Evolutionary conservation across 2,888 invertebrate genomes (phyloP).

Genomic region (Epirrhoe alternata): DNA sequence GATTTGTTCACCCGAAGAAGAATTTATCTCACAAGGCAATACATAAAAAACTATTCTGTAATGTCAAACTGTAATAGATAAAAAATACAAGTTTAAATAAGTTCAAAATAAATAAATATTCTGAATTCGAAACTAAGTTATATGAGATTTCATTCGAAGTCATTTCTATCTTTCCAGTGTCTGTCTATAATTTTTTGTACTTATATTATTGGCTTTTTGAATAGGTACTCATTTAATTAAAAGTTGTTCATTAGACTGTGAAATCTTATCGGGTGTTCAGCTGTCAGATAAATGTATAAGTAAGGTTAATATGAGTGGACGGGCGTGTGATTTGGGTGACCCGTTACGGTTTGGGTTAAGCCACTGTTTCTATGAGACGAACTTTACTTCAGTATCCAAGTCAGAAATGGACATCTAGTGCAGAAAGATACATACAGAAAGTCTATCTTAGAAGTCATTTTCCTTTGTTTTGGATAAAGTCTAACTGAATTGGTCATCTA

Average conservation of each 20-base stretch:
- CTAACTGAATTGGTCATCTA: too few species aligned
- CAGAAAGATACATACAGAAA: too few species aligned
- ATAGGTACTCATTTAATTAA: slow-evolving; percentile 56
- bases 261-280: slow-evolving; percentile 68
- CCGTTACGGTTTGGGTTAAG: slow-evolving; percentile 50
- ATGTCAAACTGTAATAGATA: too few species aligned
- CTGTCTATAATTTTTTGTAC: slow-evolving; percentile 19
- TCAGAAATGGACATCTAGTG: too few species aligned
- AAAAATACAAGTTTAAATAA: too few species aligned
- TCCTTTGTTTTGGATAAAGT: too few species aligned
- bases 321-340: slow-evolving; percentile 63
- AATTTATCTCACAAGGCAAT: too few species aligned
- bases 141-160: background rate
- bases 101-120: too few species aligned
- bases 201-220: slow-evolving; percentile 37
- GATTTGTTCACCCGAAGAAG: too few species aligned
- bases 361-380: slow-evolving; percentile 39
- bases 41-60: too few species aligned
- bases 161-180: background rate
- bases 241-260: slow-evolving; percentile 64
- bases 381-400: background rate
- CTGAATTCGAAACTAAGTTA: background rate
- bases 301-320: slow-evolving; percentile 64
- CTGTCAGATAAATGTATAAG: slow-evolving; percentile 59
- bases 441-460: too few species aligned